phyloP scores from a whole-genome alignment of 2,888 invertebrate genomes.

The Bembecia ichneumoniformis region DNA sequence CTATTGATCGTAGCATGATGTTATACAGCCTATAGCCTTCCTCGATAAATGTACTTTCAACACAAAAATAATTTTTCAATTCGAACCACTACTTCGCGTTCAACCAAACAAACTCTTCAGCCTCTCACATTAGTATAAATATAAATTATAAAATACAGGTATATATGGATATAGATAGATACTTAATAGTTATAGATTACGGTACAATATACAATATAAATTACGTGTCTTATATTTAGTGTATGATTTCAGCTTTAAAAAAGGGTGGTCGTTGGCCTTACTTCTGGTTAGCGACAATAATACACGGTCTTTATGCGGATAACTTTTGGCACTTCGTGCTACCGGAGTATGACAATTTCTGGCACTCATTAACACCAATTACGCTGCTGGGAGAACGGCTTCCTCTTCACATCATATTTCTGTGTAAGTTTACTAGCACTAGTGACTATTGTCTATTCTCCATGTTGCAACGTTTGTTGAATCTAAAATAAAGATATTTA shows the following conservation, averaged over 20 bases:
- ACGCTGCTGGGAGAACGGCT: constrained; percentile 79
- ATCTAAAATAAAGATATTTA: too few relatives aligned
- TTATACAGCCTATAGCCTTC: too few relatives aligned
- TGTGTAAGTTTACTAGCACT: constrained; percentile 72
- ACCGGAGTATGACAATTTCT: constrained; percentile 86
- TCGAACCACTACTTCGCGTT: too few relatives aligned
- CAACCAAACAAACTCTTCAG: too few relatives aligned
- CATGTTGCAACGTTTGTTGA: too few relatives aligned
- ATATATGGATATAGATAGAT: not conserved
- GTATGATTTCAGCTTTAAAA: constrained; percentile 68
- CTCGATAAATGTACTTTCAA: too few relatives aligned
- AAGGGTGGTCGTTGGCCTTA: constrained; percentile 82
- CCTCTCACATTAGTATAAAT: too few relatives aligned
- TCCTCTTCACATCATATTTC: constrained; percentile 79
- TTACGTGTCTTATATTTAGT: not conserved
- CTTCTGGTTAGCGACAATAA: constrained; percentile 80
- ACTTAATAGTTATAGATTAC: not conserved
- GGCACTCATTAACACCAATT: constrained; percentile 84
- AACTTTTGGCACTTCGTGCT: constrained; percentile 79
- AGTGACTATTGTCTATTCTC: too few relatives aligned
- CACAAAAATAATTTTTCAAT: too few relatives aligned
- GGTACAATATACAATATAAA: not conserved
- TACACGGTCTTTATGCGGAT: constrained; percentile 78
- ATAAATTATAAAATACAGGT: too few relatives aligned
- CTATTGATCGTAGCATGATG: too few relatives aligned